Conservation (phyloP, 2,888 invertebrate genomes). For the Didymodactylos carnosus region DNA sequence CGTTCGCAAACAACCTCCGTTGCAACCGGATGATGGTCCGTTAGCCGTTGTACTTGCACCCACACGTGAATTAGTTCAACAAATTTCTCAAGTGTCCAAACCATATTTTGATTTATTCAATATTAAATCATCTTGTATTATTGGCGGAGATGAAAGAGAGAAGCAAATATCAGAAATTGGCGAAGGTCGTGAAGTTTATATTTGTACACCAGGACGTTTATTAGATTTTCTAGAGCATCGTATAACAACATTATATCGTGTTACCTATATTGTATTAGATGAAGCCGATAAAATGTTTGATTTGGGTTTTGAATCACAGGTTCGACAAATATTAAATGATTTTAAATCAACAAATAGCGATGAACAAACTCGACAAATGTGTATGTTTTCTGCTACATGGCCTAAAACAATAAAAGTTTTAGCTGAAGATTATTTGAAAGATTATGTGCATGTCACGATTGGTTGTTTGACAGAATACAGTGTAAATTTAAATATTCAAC, state of each 20-base stretch:
- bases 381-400: slow-evolving; percentile 99
- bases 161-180: slow-evolving; percentile 2
- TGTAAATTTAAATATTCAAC: slow-evolving; percentile 86
- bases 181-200: slow-evolving; percentile 44
- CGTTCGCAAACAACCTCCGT: background rate
- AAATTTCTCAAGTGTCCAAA: slow-evolving; percentile 9
- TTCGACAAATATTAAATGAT: slow-evolving; percentile 77
- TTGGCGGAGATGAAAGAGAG: slow-evolving; percentile 1
- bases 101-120: background rate
- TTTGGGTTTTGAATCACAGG: slow-evolving; percentile 93
- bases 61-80: slow-evolving; percentile 12
- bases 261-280: slow-evolving; percentile 46
- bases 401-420: slow-evolving; percentile 84
- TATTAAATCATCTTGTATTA: background rate
- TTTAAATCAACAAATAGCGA: slow-evolving; percentile 43
- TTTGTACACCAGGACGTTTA: slow-evolving; percentile 53
- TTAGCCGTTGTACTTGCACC: slow-evolving; percentile 9
- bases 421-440: slow-evolving; percentile 79
- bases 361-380: slow-evolving; percentile 65
- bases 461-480: slow-evolving; percentile 69
- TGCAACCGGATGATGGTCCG: slow-evolving; percentile 4
- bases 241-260: slow-evolving; percentile 19
- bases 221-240: slow-evolving; percentile 46
- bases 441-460: slow-evolving; percentile 88
- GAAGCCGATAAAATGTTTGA: slow-evolving; percentile 60